Evolutionary conservation across 2,888 invertebrate genomes (phyloP), one percentile per base, ranked within the genome.

Genomic region (Ecliptopera silaceata): DNA sequence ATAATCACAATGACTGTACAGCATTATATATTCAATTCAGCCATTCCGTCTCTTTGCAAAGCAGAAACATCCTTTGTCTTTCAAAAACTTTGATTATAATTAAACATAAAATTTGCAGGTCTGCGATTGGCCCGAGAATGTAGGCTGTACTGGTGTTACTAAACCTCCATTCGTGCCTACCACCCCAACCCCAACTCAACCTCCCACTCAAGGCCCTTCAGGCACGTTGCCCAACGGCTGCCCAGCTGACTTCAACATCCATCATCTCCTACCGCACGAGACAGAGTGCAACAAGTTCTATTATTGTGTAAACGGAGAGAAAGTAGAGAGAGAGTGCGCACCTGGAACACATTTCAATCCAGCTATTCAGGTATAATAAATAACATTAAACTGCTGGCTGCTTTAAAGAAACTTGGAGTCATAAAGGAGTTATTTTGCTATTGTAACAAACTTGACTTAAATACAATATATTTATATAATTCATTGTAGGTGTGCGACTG

Each of bases 191-290:
- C 43, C 43, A 4, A 44, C 43, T 2, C n/a, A 6, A 4, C 44
- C 44, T 2, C 2, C 44, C 5, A 44, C 44, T 3, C 31, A 31
- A 17, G 44, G 31, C 11, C 44, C 47, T 69, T 69, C 51, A 8
- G 22, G 5, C 2, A 42, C 31, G 50, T 11, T 79, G 0, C 70
- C 70, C 1, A 80, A 82, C 20, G 80, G 78, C 0, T 82, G 83
- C 13, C 82, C 82, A 0, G 65, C 63, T 2, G 66, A 77, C 51
- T 74, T 65, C 36, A 38, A 62, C 11, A 55, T 74, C 1, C 69
- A 79, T 13, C 51, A 69, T 2, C 71, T 82, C 0, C 42, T 85
- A 1, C 80, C 84, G 0, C 80, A 83, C 8, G 79, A 76, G 17
- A 36, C 36, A 8, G 62, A 78, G 2, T 86, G 85, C 58, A 47